These are phyloP conservation scores for Helarctos malayanus DNA, from an alignment of 2,797 vertebrate species.

Conservation along the genomic window DNA sequence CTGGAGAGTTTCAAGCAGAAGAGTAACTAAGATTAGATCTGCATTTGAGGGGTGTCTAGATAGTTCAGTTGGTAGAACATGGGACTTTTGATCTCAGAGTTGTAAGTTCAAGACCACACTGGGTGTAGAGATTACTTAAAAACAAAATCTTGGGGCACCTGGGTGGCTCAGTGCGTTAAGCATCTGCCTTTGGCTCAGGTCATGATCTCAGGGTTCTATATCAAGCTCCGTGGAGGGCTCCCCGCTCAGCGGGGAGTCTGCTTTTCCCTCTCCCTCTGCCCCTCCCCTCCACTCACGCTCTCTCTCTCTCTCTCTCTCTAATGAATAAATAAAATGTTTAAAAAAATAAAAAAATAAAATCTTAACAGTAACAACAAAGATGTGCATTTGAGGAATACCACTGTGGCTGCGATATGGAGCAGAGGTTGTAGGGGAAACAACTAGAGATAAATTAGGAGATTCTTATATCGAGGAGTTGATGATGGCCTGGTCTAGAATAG, in stretches of 20 bases:
- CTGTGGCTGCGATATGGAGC: not conserved
- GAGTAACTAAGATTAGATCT: not conserved
- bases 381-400: not conserved
- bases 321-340: not conserved
- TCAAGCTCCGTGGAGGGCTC: fast-evolving
- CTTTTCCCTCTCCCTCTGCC: too few relatives aligned
- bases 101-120: not conserved
- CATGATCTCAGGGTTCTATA: too few relatives aligned
- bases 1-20: not conserved
- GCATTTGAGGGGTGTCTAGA: not conserved
- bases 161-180: too few relatives aligned
- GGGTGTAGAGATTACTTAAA: not conserved
- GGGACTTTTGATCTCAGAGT: not conserved
- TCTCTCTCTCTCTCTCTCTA: not conserved
- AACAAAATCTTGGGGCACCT: not conserved
- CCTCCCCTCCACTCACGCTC: too few relatives aligned
- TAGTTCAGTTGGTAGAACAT: not conserved
- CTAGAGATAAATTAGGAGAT: not conserved
- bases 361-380: not conserved
- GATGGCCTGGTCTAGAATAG: too few relatives aligned
- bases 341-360: not conserved
- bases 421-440: not conserved
- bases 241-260: too few relatives aligned
- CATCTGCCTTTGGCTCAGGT: too few relatives aligned
- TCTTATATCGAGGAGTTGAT: not conserved